phyloP scores from a whole-genome alignment of 2,888 invertebrate genomes.

The Thera britannica region DNA sequence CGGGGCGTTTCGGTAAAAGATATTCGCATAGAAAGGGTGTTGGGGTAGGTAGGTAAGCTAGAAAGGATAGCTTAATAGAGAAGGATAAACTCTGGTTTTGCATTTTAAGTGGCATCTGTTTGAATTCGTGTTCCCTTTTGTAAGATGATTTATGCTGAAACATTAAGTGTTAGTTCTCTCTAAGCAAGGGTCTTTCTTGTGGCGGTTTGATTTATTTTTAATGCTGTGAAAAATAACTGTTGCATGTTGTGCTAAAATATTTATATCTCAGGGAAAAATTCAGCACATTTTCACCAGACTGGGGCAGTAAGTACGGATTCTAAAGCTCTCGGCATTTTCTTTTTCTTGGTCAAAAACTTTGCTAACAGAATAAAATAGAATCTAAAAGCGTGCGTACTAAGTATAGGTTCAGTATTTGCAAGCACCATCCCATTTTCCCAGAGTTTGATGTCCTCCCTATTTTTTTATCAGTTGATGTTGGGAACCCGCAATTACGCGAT shows the following conservation, averaged over 20 bases:
- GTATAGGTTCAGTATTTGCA: conserved; percentile 20
- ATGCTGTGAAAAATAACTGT: conserved; percentile 4
- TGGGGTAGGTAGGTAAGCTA: conserved; percentile 14
- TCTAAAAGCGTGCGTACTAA: background rate
- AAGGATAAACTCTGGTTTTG: conserved; percentile 48
- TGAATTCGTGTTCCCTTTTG: conserved; percentile 46
- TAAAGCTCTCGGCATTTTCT: background rate
- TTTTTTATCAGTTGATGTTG: conserved; percentile 40
- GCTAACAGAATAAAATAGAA: background rate
- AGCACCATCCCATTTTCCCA: conserved; percentile 15
- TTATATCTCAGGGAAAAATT: background rate
- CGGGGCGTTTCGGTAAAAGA: background rate
- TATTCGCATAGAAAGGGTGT: conserved; percentile 4
- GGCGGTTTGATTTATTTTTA: conserved; percentile 9
- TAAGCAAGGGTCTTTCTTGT: background rate
- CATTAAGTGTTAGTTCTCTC: conserved; percentile 15
- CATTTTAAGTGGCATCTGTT: conserved; percentile 58
- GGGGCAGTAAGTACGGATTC: background rate
- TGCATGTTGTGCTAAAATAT: conserved; percentile 8
- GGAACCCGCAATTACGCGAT: conserved; percentile 64
- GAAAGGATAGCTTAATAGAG: conserved; percentile 33
- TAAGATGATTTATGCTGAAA: conserved; percentile 21
- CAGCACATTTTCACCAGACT: background rate
- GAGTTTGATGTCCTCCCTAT: conserved; percentile 18
- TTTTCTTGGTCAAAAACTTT: background rate